phyloP scores from a whole-genome alignment of 2,888 invertebrate species.

The Drosophila antonietae region DNA sequence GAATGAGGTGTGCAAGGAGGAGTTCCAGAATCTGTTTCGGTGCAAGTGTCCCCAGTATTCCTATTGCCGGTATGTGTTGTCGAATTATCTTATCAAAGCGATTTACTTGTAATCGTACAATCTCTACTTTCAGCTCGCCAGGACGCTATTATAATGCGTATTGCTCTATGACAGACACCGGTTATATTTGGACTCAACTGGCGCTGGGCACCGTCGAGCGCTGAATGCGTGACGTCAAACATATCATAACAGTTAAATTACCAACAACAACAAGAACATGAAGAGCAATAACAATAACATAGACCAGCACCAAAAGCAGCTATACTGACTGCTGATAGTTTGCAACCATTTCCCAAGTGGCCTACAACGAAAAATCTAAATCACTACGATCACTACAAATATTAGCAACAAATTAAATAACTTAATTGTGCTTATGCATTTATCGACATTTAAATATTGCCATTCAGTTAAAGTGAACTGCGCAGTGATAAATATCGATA shows the following conservation, averaged over 20 bases:
- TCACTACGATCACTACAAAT: constrained; percentile 8
- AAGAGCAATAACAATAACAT: constrained; percentile 7
- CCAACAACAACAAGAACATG: constrained; percentile 14
- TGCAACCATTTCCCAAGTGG: constrained; percentile 39
- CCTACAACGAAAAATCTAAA: constrained; percentile 28
- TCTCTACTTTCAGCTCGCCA: constrained; percentile 86
- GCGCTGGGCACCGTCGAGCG: constrained; percentile 81
- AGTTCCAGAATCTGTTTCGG: constrained; percentile 93
- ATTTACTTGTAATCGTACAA: constrained; percentile 1
- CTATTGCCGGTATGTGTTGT: constrained; percentile 87
- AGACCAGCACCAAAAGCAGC: constrained; percentile 30
- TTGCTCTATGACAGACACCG: constrained; percentile 95
- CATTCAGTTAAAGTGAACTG: background rate
- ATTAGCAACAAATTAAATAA: constrained; percentile 5
- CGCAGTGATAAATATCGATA: background rate
- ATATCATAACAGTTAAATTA: constrained; percentile 34
- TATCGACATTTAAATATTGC: background rate
- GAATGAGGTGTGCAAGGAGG: constrained; percentile 97
- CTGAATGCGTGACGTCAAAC: constrained; percentile 61
- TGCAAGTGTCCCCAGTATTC: constrained; percentile 96
- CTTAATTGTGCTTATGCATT: background rate
- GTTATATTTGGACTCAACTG: constrained; percentile 92
- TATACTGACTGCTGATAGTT: constrained; percentile 65
- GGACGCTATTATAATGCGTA: constrained; percentile 95
- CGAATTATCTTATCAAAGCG: background rate